Conservation (phyloP, 2,888 invertebrate species). For the Ornithoptera alexandrae region DNA sequence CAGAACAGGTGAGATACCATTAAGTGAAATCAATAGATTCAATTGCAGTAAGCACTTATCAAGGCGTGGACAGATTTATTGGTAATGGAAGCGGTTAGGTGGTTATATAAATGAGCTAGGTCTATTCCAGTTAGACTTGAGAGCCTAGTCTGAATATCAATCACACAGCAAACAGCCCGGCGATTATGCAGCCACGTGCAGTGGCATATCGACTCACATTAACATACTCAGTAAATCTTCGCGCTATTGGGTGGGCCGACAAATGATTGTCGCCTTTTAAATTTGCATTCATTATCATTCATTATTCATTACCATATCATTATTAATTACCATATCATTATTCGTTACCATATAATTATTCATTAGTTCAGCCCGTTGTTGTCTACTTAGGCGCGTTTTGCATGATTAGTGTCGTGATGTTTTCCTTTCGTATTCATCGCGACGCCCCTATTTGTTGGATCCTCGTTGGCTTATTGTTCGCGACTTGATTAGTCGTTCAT, state of each 20-base stretch:
- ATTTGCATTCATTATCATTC: conserved; percentile 74
- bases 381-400: conserved; percentile 60
- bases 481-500: conserved; percentile 37
- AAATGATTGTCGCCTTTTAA: conserved; percentile 76
- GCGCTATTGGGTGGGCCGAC: conserved; percentile 68
- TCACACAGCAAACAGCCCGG: conserved; percentile 54
- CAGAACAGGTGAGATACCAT: conserved; percentile 5
- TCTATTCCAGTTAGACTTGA: conserved; percentile 40
- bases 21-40: conserved; percentile 20
- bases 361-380: conserved; percentile 46
- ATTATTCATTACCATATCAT: conserved; percentile 42
- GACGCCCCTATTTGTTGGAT: conserved; percentile 46
- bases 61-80: conserved; percentile 18
- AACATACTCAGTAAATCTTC: conserved; percentile 62
- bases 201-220: conserved; percentile 66
- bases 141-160: conserved; percentile 55
- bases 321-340: conserved; percentile 44
- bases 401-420: conserved; percentile 64
- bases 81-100: conserved; percentile 28
- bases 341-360: conserved; percentile 52
- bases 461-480: conserved; percentile 42
- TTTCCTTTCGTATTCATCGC: conserved; percentile 56
- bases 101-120: conserved; percentile 30
- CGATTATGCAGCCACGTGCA: conserved; percentile 67
- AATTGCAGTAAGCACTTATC: conserved; percentile 16